Evolutionary conservation across 2,797 vertebrate species (phyloP), one percentile per base, ranked within the genome.

Genomic region (Phoxinus dragarum): DNA sequence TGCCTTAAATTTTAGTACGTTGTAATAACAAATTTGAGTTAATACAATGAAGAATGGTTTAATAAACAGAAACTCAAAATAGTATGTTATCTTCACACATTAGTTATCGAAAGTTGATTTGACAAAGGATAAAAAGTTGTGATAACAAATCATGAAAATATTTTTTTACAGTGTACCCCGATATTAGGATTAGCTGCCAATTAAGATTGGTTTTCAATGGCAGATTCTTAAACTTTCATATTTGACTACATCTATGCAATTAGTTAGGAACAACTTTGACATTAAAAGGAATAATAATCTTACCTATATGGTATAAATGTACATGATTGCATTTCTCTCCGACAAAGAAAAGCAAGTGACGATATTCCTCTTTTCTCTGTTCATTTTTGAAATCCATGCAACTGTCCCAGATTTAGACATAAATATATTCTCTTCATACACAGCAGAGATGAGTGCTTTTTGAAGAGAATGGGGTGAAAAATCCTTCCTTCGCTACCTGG

Each of bases 401-500:
- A 86, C 90, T 93, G 92, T 92, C 90, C 93, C 92, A 90, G 90
- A 91, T 92, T 90, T 89, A 81, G 87, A 88, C 88, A 87, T 91
- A 89, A 91, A 81, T 84, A 74, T 49, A 56, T 93, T 90, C 89
- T 93, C 92, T 91, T 82, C 88, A 91, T 90, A 91, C 93, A 93
- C 89, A 82, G 85, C 54, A 44, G 86, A 88, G 89, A 91, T 91
- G 91, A 94, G 93, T 93, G 94, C 92, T 94, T 93, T 93, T 91
- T 92, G 89, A 88, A 87, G 90, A 87, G 87, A 88, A 91, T 52
- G 23, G 88, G 86, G 64, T 86, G 88, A 88, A 91, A 88, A 86
- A 87, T 90, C 87, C 80, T 73, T 91, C 86, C 56, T 89, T 88
- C 90, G 90, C 93, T 91, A 94, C 91, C 93, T 93, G 92, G 88